Percentiles rank a stretch among this genome's conserved stretches.
phyloP scores from a whole-genome alignment of 53 echinoderm and acorn worm genomes.

The Henricia sp. region DNA sequence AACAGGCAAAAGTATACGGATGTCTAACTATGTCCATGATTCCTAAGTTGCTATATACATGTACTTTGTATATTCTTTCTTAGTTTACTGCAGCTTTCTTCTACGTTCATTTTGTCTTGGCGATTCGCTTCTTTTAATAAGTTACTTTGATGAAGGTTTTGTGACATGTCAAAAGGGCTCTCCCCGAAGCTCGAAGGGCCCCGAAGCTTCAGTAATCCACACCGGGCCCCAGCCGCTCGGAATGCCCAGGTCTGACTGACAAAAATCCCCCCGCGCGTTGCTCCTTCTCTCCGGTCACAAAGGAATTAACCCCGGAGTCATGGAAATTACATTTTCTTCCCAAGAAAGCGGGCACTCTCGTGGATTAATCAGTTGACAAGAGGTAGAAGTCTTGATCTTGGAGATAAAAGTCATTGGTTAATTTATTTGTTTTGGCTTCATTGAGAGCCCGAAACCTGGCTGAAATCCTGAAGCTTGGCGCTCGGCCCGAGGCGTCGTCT shows the following conservation, averaged over 20 bases:
- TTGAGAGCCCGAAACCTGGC: not conserved
- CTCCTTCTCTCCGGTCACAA: slow-evolving; percentile 20
- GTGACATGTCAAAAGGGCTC: too few species aligned
- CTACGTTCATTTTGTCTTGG: too few species aligned
- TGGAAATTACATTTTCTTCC: slow-evolving; percentile 46
- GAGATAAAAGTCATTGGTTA: slow-evolving; percentile 40
- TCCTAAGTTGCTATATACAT: too few species aligned
- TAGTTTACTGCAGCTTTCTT: too few species aligned
- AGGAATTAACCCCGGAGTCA: slow-evolving; percentile 18
- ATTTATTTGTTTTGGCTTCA: slow-evolving; percentile 11
- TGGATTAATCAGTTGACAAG: slow-evolving; percentile 27
- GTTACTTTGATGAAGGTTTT: too few species aligned
- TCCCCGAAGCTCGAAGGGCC: not conserved
- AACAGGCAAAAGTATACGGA: too few species aligned
- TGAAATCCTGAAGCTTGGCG: not conserved
- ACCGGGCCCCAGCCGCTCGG: slow-evolving; percentile 9
- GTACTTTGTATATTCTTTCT: too few species aligned
- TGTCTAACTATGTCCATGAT: too few species aligned
- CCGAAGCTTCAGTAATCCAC: slow-evolving; percentile 24
- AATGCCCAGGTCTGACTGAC: slow-evolving; percentile 2
- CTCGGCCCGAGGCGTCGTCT: slow-evolving; percentile 34
- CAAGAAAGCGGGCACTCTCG: slow-evolving; percentile 34
- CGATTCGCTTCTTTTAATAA: too few species aligned
- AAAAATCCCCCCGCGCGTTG: slow-evolving; percentile 7
- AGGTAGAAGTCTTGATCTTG: slow-evolving; percentile 32